Conservation (phyloP, 2,797 vertebrate genomes). For the Epinephelus coioides region DNA sequence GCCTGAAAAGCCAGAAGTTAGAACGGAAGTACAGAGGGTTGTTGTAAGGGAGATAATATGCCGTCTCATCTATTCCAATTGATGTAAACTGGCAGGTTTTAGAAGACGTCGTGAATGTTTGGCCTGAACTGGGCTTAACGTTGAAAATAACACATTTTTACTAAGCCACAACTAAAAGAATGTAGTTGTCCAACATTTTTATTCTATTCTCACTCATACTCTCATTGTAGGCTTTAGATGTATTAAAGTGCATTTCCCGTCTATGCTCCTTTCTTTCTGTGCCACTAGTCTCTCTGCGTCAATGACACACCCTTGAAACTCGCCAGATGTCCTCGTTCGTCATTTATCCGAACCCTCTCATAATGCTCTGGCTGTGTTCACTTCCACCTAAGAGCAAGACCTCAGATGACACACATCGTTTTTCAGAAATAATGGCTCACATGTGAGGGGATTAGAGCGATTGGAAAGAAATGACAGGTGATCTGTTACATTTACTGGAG, state of each 20-base stretch:
- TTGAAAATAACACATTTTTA: too few relatives aligned
- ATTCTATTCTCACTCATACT: too few relatives aligned
- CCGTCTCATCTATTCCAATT: too few relatives aligned
- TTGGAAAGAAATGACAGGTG: slow-evolving; percentile 29
- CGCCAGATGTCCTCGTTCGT: slow-evolving; percentile 64
- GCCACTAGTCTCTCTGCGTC: slow-evolving; percentile 12
- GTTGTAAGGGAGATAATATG: too few relatives aligned
- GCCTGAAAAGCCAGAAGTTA: too few relatives aligned
- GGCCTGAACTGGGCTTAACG: too few relatives aligned
- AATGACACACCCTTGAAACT: slow-evolving; percentile 44
- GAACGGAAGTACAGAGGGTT: too few relatives aligned
- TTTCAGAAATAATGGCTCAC: slow-evolving; percentile 51
- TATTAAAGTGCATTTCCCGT: not conserved
- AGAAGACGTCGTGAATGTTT: too few relatives aligned
- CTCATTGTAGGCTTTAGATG: not conserved
- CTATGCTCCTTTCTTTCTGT: not conserved
- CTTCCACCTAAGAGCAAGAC: slow-evolving; percentile 22
- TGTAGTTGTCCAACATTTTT: too few relatives aligned
- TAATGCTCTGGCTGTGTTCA: slow-evolving; percentile 23
- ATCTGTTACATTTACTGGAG: slow-evolving; percentile 37
- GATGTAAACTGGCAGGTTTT: too few relatives aligned
- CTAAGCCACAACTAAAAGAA: too few relatives aligned
- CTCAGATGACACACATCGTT: slow-evolving; percentile 52
- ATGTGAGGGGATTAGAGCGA: slow-evolving; percentile 54
- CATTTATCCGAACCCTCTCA: slow-evolving; percentile 53